Conservation (phyloP, 1,140 invertebrate genomes). For the Sycophaga agraensis region DNA sequence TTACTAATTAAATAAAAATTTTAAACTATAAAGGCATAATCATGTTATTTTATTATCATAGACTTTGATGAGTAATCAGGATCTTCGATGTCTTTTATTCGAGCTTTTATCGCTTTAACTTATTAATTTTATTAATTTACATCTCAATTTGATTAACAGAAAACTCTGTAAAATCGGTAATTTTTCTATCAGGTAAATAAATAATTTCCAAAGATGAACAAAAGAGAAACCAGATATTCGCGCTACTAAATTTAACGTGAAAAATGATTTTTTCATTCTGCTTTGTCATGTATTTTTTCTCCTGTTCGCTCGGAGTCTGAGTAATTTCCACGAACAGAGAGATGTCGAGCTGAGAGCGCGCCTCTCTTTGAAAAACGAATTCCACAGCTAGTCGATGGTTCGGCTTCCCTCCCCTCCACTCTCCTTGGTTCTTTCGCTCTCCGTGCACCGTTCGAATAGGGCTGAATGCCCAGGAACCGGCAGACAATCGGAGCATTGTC, state of each 20-base stretch:
- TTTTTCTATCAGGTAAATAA: no score
- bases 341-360: neutral
- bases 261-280: constrained; percentile 23
- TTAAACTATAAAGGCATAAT: no score
- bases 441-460: no score
- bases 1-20: no score
- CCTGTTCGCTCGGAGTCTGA: neutral
- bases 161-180: no score
- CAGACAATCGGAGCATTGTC: constrained; percentile 42
- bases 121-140: no score
- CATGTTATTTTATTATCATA: no score
- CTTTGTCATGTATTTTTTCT: neutral
- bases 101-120: no score
- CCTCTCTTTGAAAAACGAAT: neutral
- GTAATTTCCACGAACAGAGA: constrained; percentile 3
- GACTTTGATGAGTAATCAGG: no score
- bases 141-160: no score
- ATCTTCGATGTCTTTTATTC: no score
- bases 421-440: neutral
- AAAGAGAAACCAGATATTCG: constrained; percentile 9
- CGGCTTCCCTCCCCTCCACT: neutral
- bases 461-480: constrained; percentile 32
- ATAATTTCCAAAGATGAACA: neutral
- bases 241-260: constrained; percentile 1
- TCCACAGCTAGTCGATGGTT: neutral